Conservation (phyloP, 2,888 invertebrate genomes). For the Melieria picta region DNA sequence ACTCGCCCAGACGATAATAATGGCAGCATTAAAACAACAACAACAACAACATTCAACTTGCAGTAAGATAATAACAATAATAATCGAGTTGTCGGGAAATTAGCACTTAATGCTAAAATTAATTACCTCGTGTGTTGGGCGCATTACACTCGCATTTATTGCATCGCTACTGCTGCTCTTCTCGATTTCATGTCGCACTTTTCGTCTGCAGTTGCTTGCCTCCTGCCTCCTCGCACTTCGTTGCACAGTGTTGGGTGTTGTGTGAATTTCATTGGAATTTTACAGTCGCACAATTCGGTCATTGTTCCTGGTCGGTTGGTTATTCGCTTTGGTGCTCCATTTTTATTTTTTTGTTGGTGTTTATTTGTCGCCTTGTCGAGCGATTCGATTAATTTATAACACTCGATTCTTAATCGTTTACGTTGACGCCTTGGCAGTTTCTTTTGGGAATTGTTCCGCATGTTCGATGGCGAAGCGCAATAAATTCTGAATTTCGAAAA, state of each 20-base stretch:
- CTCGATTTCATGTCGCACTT: background rate
- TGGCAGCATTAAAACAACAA: too few relatives aligned
- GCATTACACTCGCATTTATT: slow-evolving; percentile 9
- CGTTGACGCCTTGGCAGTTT: too few relatives aligned
- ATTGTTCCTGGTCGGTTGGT: slow-evolving; percentile 26
- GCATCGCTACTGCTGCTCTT: slow-evolving; percentile 5
- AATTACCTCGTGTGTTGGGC: slow-evolving; percentile 43
- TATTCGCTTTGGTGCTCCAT: too few relatives aligned
- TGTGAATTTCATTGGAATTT: slow-evolving; percentile 27
- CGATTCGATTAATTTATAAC: too few relatives aligned
- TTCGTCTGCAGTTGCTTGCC: background rate
- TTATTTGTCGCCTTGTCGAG: too few relatives aligned
- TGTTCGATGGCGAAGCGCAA: too few relatives aligned
- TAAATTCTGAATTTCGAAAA: too few relatives aligned
- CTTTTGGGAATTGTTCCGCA: too few relatives aligned
- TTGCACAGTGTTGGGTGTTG: background rate
- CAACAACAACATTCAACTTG: too few relatives aligned
- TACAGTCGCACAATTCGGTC: slow-evolving; percentile 14
- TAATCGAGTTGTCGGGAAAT: slow-evolving; percentile 45
- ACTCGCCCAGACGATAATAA: too few relatives aligned
- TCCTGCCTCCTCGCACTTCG: background rate
- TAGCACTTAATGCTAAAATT: slow-evolving; percentile 47
- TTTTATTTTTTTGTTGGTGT: too few relatives aligned
- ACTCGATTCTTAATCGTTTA: too few relatives aligned
- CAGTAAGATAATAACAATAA: slow-evolving; percentile 14